Conservation (phyloP, 1,140 invertebrate species). For the Drosophila biarmipes region DNA sequence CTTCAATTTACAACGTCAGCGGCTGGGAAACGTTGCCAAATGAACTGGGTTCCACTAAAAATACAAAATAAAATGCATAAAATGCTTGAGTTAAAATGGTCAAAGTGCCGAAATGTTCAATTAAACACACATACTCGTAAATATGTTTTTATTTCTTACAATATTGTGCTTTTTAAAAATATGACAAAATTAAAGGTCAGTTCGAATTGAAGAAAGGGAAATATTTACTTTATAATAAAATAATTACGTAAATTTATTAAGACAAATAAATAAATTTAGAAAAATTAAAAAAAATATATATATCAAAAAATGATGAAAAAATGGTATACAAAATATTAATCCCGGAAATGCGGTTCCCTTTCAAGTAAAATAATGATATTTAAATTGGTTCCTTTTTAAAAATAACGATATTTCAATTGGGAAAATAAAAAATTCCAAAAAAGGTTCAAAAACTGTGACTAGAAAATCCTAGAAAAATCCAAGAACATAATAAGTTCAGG, state of each 20-base stretch:
- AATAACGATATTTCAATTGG: too few species aligned
- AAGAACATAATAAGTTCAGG: background rate
- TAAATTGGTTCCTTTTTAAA: too few species aligned
- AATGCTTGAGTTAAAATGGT: slow-evolving; percentile 8
- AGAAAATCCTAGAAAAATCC: background rate
- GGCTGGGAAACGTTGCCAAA: slow-evolving; percentile 12
- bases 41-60: background rate
- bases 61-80: slow-evolving; percentile 3
- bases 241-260: too few species aligned
- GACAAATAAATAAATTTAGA: too few species aligned
- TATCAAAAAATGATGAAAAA: too few species aligned
- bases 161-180: background rate
- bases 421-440: background rate
- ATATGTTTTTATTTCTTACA: background rate
- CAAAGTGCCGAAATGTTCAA: background rate
- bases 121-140: background rate
- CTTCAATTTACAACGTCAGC: slow-evolving; percentile 42
- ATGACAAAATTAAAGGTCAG: background rate
- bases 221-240: too few species aligned
- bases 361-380: background rate
- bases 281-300: too few species aligned
- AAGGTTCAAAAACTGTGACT: background rate
- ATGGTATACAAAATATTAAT: too few species aligned
- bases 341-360: too few species aligned
- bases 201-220: too few species aligned